Base-by-base conservation (phyloP, 2,888 invertebrate species). In the Odiellus spinosus region DNA sequence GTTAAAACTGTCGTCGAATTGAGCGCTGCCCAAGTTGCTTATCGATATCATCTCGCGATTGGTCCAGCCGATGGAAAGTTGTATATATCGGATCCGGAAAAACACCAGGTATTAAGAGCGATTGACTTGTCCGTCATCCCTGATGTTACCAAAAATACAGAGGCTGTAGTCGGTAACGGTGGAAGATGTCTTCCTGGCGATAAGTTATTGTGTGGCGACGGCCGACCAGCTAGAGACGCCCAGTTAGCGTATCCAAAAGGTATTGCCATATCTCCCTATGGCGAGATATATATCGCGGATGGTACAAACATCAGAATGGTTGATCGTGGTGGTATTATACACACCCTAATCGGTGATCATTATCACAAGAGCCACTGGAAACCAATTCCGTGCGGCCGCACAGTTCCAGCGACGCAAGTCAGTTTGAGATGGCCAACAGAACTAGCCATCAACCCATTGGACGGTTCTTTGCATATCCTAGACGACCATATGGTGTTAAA, bases 371-470 rank as follows among this genome's bases (percentile, higher is more conserved):
- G 86, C 63, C 83, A 87, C 60, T 93, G 90, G 90, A 80, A 83
- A 55, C 90, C 88, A 1, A 83, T 90, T 18, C 90, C 91, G 1
- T 93, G 93, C 64, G 85, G 50, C 20, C 47, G 51, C 38, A 53
- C 53, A 20, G 51, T 53, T 15, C 50, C 47, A 26, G 33, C 51
- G 42, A 48, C 50, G 18, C 53, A 53, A 47, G 77, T 91, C 2
- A 88, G 90, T 63, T 71, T 95, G 11, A 87, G 90, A 62, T 98
- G 96, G 96, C 96, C 98, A 2, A 93, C 93, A n/a, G 87, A 90
- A 18, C 70, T 98, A 52, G 82, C 91, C 0, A 71, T 96, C 42
- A 93, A 91, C 62, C 93, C 93, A 1, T 69, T 95, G 15, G 95
- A 96, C 64, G 90, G 90, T 44, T 82, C 86, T 1, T 70, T 98